A percentile compares a stretch with the other conserved stretches of the same genome.
These are phyloP conservation scores for Coranthus polyacanthus DNA, from an alignment of 2,797 vertebrate genomes.

Conservation along the genomic window DNA sequence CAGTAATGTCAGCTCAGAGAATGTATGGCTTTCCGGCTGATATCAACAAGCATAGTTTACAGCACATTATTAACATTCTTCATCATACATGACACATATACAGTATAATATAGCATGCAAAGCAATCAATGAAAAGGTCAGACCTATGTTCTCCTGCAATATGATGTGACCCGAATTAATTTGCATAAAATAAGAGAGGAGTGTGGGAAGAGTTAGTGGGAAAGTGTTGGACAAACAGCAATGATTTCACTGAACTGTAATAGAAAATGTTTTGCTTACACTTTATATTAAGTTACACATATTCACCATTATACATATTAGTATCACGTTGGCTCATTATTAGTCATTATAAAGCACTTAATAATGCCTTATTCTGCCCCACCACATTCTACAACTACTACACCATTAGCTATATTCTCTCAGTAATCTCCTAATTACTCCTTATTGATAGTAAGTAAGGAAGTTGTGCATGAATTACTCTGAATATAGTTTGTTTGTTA, in stretches of 20 bases:
- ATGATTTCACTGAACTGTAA: background rate
- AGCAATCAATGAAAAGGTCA: constrained; percentile 29
- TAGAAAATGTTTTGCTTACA: background rate
- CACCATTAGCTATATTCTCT: no score
- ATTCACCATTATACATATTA: no score
- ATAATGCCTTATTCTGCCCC: no score
- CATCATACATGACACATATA: constrained; percentile 5
- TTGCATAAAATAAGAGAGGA: constrained; percentile 17
- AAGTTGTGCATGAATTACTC: no score
- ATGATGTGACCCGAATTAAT: constrained; percentile 31
- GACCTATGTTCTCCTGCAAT: constrained; percentile 10
- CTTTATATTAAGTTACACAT: no score
- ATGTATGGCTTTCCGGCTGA: background rate
- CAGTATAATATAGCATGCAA: background rate
- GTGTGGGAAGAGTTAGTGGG: constrained; percentile 3
- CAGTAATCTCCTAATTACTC: no score
- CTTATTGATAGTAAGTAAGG: no score
- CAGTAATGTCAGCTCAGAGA: no score
- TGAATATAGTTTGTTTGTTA: no score
- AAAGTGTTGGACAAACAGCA: background rate
- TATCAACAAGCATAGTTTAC: background rate
- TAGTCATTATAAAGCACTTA: no score
- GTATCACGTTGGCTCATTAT: no score
- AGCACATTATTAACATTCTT: constrained; percentile 2
- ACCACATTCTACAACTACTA: no score